phyloP scores from a whole-genome alignment of 2,113 vertebrate species.

The Paedocypris sp. region DNA sequence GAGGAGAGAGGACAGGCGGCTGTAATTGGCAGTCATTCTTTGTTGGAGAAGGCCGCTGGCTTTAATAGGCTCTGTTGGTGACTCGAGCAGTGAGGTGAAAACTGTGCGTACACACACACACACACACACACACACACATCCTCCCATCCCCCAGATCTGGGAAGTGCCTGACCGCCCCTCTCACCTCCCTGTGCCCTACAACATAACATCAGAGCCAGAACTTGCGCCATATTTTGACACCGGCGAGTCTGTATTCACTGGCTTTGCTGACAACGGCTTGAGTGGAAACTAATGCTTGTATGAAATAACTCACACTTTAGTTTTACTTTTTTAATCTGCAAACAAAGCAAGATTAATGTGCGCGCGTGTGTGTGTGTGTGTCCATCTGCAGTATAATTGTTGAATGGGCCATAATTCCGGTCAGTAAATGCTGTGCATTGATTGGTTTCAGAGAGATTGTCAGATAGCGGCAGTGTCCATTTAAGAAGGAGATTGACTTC shows the following conservation, averaged over 20 bases:
- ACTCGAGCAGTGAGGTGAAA: constrained; percentile 39
- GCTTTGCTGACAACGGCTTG: background rate
- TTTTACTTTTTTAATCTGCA: background rate
- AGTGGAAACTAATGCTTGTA: background rate
- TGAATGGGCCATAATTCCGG: constrained; percentile 9
- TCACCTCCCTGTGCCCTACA: constrained; percentile 25
- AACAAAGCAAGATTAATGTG: background rate
- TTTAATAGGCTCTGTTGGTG: constrained; percentile 46
- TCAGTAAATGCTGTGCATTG: constrained; percentile 8
- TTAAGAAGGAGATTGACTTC: background rate
- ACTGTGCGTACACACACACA: constrained; percentile 28
- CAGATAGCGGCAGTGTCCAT: background rate
- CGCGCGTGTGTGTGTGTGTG: background rate
- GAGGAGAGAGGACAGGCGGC: constrained; percentile 34
- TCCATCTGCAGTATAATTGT: background rate
- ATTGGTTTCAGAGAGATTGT: constrained; percentile 2
- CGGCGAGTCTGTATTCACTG: background rate
- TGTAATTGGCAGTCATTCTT: constrained; percentile 45
- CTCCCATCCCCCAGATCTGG: constrained; percentile 34
- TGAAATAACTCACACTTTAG: background rate
- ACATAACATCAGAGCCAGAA: background rate
- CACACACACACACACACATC: constrained; percentile 16
- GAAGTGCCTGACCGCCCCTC: constrained; percentile 35
- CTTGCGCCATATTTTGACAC: background rate
- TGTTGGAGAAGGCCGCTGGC: constrained; percentile 42